Evolutionary conservation across 2,888 invertebrate genomes (phyloP), one percentile per base, ranked within the genome.

Genomic region (Acanthosoma haemorrhoidale): DNA sequence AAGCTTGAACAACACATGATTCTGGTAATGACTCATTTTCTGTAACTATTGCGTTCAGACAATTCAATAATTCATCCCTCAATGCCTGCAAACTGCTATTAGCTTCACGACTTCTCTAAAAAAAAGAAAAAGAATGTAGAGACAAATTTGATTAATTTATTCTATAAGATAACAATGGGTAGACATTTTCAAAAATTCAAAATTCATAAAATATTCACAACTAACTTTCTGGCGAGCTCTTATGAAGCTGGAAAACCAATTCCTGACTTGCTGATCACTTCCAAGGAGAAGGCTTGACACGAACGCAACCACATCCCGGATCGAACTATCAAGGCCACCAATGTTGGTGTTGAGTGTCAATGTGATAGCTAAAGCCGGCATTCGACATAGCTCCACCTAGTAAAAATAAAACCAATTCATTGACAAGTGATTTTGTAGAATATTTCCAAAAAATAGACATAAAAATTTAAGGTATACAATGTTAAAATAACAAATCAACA

Each of bases 221-320:
- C 5, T n/a, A 58, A 72, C 74, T 80, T 92, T 92, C 77, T 94
- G 93, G 0, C 92, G 90, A 75, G 90, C 91, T 70, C 95, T 86
- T 59, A 96, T 87, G 78, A 94, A 96, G 77, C 91, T 85, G 1
- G 94, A 93, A 80, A 96, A 94, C 96, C 96, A 97, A 68, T 89
- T 90, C 77, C 96, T 84, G 3, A 93, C 89, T 74, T 89, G 88
- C 78, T 92, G 91, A 80, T 96, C 96, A 77, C 91, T 93, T 15
- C 96, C 95, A 57, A 97, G 83, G 71, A 95, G 81, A 64, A 96
- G 83, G 4, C 96, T 94, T 43, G 94, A 94, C 72, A 96, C 86
- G 80, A 94, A 94, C 2, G 92, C 87, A 25, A 94, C 90, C 81
- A 86, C 81, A 77, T 87, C 86, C 13, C 70, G 74, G 18, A 72